A percentile compares a stretch with the other conserved stretches of the same genome.
Evolutionary conservation across 2,113 vertebrate genomes (phyloP).

Genomic region (Leptobrachium leishanense): DNA sequence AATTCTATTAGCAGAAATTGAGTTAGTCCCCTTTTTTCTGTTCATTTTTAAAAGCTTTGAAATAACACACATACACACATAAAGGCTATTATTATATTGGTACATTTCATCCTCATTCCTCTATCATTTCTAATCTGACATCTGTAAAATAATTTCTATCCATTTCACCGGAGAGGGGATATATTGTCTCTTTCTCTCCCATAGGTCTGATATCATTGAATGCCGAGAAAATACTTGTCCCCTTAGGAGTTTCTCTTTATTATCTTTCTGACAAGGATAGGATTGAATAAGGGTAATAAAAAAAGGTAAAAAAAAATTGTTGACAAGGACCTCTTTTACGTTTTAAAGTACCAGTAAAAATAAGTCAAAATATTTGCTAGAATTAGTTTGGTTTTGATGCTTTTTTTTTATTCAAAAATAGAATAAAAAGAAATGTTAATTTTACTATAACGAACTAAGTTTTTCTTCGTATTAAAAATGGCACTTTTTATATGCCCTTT

Average conservation of each 20-base stretch:
- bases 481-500: too few species aligned
- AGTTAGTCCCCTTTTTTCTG: not conserved
- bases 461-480: too few species aligned
- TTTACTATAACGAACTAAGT: too few species aligned
- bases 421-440: too few species aligned
- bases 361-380: not conserved
- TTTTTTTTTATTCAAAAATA: not conserved
- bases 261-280: constrained; percentile 1
- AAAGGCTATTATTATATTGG: not conserved
- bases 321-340: not conserved
- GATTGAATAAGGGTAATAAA: not conserved
- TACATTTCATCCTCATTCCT: not conserved
- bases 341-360: not conserved
- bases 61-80: not conserved
- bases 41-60: not conserved
- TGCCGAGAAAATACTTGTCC: not conserved
- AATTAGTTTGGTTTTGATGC: not conserved
- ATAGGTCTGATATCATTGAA: not conserved
- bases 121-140: constrained; percentile 3
- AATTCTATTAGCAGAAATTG: not conserved
- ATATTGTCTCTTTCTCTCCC: not conserved
- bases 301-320: not conserved
- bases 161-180: not conserved
- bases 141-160: constrained; percentile 1
- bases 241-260: constrained; percentile 5